Conservation (phyloP, 2,797 vertebrate genomes). For the Neolamprologus multifasciatus region DNA sequence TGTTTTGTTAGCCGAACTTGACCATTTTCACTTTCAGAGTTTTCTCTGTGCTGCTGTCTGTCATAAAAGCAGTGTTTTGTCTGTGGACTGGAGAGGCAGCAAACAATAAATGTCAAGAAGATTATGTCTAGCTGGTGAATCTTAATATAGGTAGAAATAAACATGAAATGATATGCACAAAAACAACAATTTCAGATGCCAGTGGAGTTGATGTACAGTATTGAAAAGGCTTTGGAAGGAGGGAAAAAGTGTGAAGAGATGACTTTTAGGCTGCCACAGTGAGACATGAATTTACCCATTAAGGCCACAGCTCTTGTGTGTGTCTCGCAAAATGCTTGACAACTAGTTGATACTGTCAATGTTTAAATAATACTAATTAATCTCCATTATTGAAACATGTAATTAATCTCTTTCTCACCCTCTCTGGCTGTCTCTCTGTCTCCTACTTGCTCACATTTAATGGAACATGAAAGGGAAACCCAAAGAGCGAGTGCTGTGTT, state of each 20-base stretch:
- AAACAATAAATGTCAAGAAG: slow-evolving; percentile 54
- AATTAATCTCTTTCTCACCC: slow-evolving; percentile 65
- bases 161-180: slow-evolving; percentile 44
- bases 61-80: slow-evolving; percentile 26
- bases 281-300: slow-evolving; percentile 54
- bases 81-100: not conserved
- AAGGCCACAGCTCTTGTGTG: slow-evolving; percentile 42
- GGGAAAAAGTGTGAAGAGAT: slow-evolving; percentile 22
- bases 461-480: slow-evolving; percentile 72
- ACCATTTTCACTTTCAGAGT: slow-evolving; percentile 33
- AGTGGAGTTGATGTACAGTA: slow-evolving; percentile 46
- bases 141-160: slow-evolving; percentile 43
- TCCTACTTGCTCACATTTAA: slow-evolving; percentile 60
- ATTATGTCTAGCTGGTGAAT: slow-evolving; percentile 37
- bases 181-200: slow-evolving; percentile 63
- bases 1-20: slow-evolving; percentile 27
- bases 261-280: slow-evolving; percentile 50
- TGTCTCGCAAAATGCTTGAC: slow-evolving; percentile 50
- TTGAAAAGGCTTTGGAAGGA: slow-evolving; percentile 25
- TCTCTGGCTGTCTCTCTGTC: slow-evolving; percentile 55
- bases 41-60: slow-evolving; percentile 21
- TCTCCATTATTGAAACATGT: slow-evolving; percentile 71
- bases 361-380: slow-evolving; percentile 75
- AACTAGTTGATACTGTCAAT: slow-evolving; percentile 65
- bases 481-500: slow-evolving; percentile 61